phyloP scores from a whole-genome alignment of 2,888 invertebrate species.

The Ennomos fuscantarius region DNA sequence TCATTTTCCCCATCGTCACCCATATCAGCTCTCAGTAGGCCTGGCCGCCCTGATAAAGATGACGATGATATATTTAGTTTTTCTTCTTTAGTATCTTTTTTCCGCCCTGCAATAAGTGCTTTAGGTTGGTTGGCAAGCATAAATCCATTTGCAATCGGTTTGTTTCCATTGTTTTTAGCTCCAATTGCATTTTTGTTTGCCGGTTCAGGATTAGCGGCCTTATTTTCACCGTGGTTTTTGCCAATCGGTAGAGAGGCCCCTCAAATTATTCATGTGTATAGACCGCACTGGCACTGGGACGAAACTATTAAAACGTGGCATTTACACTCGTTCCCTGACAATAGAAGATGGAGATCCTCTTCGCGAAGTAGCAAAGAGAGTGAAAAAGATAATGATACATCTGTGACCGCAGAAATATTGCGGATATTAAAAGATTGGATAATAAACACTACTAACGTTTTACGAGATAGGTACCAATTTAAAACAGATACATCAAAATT shows the following conservation, averaged over 20 bases:
- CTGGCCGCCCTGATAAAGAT: slow-evolving; percentile 60
- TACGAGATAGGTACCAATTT: slow-evolving; percentile 45
- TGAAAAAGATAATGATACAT: slow-evolving; percentile 33
- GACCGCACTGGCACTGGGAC: slow-evolving; percentile 86
- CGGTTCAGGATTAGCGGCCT: slow-evolving; percentile 86
- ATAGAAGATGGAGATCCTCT: slow-evolving; percentile 50
- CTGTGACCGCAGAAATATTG: slow-evolving; percentile 51
- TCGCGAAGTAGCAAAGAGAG: slow-evolving; percentile 50
- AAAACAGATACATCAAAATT: slow-evolving; percentile 20
- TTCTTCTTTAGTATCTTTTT: slow-evolving; percentile 71
- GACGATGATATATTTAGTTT: slow-evolving; percentile 81
- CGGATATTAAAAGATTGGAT: slow-evolving; percentile 62
- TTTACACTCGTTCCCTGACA: slow-evolving; percentile 67
- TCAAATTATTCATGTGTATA: slow-evolving; percentile 66
- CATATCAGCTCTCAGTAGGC: slow-evolving; percentile 58
- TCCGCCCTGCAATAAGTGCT: slow-evolving; percentile 79
- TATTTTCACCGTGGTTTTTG: slow-evolving; percentile 87
- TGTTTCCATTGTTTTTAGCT: slow-evolving; percentile 86
- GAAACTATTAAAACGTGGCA: slow-evolving; percentile 83
- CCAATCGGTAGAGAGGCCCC: slow-evolving; percentile 78
- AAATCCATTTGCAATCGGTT: slow-evolving; percentile 85
- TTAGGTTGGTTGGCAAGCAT: slow-evolving; percentile 83
- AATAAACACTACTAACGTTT: slow-evolving; percentile 48
- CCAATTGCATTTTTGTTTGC: slow-evolving; percentile 87
- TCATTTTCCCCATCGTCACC: slow-evolving; percentile 59